Evolutionary conservation across 2,797 vertebrate genomes (phyloP).

Genomic region (Fistularia commersonii): DNA sequence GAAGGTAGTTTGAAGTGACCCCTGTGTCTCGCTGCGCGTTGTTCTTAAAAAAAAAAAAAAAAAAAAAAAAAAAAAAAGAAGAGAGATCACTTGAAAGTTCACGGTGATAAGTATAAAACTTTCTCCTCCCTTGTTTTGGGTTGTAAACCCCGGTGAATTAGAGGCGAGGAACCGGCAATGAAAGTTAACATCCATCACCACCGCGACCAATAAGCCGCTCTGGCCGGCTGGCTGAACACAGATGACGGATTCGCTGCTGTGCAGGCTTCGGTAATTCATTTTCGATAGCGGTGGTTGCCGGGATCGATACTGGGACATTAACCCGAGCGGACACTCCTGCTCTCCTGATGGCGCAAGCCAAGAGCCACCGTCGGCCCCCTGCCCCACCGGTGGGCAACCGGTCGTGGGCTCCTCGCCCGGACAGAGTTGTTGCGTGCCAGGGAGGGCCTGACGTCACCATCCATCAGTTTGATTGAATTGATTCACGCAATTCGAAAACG

Average conservation of each 20-base stretch:
- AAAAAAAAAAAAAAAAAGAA: too few relatives aligned
- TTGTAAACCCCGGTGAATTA: constrained; percentile 63
- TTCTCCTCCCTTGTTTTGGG: constrained; percentile 40
- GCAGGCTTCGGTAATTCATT: constrained; percentile 77
- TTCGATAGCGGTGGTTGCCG: constrained; percentile 75
- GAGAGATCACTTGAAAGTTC: background rate
- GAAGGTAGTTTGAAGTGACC: too few relatives aligned
- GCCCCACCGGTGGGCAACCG: constrained; percentile 50
- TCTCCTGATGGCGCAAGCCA: constrained; percentile 70
- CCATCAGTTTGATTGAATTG: constrained; percentile 50
- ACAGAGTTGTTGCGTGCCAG: constrained; percentile 43
- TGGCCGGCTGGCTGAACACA: constrained; percentile 71
- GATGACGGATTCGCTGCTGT: constrained; percentile 74
- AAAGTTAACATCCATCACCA: constrained; percentile 75
- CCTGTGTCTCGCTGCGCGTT: too few relatives aligned
- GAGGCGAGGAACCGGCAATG: constrained; percentile 60
- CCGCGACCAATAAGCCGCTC: constrained; percentile 67
- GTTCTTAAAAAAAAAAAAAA: too few relatives aligned
- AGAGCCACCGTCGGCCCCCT: constrained; percentile 47
- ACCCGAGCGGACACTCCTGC: constrained; percentile 72
- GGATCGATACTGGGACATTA: constrained; percentile 76
- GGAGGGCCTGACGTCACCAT: constrained; percentile 47
- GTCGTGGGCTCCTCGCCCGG: constrained; percentile 50
- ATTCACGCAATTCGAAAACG: constrained; percentile 59
- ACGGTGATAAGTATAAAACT: constrained; percentile 51